Percentiles rank a stretch among this genome's conserved stretches.
Evolutionary conservation across 2,113 vertebrate genomes (phyloP).

Genomic region (Myrmecobius fasciatus): DNA sequence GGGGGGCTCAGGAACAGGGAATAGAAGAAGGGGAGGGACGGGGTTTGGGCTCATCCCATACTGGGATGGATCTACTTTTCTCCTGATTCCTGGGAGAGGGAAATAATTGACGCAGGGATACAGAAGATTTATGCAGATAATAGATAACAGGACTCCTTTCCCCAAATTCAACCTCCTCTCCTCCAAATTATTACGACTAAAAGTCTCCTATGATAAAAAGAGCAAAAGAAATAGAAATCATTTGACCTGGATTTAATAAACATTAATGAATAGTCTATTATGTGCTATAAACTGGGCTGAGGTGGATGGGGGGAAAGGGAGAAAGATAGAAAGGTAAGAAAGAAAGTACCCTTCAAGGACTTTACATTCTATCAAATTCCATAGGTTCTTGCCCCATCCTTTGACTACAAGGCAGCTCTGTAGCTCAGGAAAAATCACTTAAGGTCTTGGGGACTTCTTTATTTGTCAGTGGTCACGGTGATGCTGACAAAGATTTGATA

Average conservation of each 20-base stretch:
- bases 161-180: neutral
- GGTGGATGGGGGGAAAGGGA: neutral
- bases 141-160: neutral
- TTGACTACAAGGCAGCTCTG: neutral
- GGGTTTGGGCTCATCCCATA: slow-evolving; percentile 27
- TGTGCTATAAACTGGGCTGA: neutral
- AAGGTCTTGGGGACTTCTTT: neutral
- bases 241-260: neutral
- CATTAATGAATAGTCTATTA: neutral
- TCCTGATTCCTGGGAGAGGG: neutral
- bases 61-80: neutral
- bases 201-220: neutral
- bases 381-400: neutral
- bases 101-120: neutral
- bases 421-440: neutral
- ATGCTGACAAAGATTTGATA: neutral
- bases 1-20: neutral
- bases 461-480: neutral
- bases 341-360: neutral
- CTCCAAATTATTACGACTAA: neutral
- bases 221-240: neutral
- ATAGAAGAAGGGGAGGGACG: neutral
- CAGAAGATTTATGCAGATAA: neutral
- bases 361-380: neutral
- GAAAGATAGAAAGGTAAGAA: neutral